Base-by-base conservation (phyloP, 2,113 vertebrate genomes). In the Calyptomena viridis region DNA sequence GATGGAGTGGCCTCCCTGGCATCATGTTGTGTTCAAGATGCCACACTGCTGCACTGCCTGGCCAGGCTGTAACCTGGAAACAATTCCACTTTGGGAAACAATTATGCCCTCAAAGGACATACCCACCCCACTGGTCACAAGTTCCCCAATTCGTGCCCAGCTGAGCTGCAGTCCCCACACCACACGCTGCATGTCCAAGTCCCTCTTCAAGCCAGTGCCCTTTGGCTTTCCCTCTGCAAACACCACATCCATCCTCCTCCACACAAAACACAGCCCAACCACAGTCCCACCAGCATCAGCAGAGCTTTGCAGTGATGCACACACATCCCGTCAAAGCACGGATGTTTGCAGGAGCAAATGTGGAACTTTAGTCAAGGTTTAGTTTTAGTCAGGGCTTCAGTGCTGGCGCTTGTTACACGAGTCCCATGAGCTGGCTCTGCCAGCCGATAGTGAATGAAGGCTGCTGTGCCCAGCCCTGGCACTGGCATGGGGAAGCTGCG, bases 391-490 rank as follows among this genome's bases (percentile, higher is more conserved):
- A 49, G 46, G 22, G 23, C 15, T 56, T 35, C 0, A 1, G 37
- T 47, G 47, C 72, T 60, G 49, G 25, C 83, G 72, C 6, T 2
- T 1, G 1, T 68, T 37, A 19, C 39, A 7, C 1, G 0, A 6
- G 31, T 15, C n/a, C 59, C 59, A 35, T 0, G 0, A 50, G 35
- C 28, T 8, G 13, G 27, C 35, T 47, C 47, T 90, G 47, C 62
- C 60, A 37, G 64, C 20, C 0, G 0, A 15, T 0, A 0, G 25
- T 58, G 62, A 72, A 75, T 19, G 46, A 56, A 68, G 67, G n/a
- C 11, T 7, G 20, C 14, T 58, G 59, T 40, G 62, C 42, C 47
- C 16, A 17, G 46, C 20, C 33, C 50, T 47, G 71, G 71, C 7
- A 1, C 44, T 77, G 14, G 39, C 31, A 12, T 2, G 12, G 39